phyloP scores from a whole-genome alignment of 2,888 invertebrate genomes.

The Hirtodrosophila alboralis region DNA sequence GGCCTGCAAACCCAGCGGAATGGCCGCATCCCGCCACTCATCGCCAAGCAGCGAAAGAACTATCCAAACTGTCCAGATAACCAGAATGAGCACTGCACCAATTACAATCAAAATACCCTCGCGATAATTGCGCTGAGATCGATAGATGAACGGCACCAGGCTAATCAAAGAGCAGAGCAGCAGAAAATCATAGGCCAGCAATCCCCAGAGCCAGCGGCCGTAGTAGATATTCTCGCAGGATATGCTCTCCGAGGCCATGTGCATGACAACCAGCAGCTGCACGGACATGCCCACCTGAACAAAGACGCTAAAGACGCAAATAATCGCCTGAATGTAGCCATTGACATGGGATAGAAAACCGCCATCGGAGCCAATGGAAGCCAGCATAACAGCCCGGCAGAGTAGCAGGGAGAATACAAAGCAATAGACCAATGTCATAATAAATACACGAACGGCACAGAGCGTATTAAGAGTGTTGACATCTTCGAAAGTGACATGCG shows the following conservation, averaged over 20 bases:
- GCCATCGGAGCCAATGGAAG: slow-evolving; percentile 88
- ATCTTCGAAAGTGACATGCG: slow-evolving; percentile 83
- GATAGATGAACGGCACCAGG: slow-evolving; percentile 87
- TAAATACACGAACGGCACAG: slow-evolving; percentile 86
- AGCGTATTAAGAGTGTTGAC: slow-evolving; percentile 83
- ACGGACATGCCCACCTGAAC: slow-evolving; percentile 86
- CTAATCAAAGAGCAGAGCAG: slow-evolving; percentile 86
- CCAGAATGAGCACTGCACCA: slow-evolving; percentile 85
- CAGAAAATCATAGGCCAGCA: slow-evolving; percentile 87
- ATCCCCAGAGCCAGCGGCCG: slow-evolving; percentile 84
- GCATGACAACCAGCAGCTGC: slow-evolving; percentile 84
- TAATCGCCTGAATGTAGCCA: slow-evolving; percentile 88
- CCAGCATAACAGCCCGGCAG: slow-evolving; percentile 87
- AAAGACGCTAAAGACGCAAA: slow-evolving; percentile 87
- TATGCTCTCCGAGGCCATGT: slow-evolving; percentile 84
- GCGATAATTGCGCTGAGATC: slow-evolving; percentile 88
- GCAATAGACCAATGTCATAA: slow-evolving; percentile 87
- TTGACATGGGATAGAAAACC: slow-evolving; percentile 89
- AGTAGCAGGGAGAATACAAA: slow-evolving; percentile 87
- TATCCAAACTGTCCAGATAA: slow-evolving; percentile 87
- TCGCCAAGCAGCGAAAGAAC: slow-evolving; percentile 85
- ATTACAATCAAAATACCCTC: slow-evolving; percentile 87
- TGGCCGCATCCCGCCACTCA: slow-evolving; percentile 86
- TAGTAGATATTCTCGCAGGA: slow-evolving; percentile 85
- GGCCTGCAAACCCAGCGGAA: slow-evolving; percentile 87